Base-by-base conservation (phyloP, 2,888 invertebrate species). In the Drosophila kuntzei region DNA sequence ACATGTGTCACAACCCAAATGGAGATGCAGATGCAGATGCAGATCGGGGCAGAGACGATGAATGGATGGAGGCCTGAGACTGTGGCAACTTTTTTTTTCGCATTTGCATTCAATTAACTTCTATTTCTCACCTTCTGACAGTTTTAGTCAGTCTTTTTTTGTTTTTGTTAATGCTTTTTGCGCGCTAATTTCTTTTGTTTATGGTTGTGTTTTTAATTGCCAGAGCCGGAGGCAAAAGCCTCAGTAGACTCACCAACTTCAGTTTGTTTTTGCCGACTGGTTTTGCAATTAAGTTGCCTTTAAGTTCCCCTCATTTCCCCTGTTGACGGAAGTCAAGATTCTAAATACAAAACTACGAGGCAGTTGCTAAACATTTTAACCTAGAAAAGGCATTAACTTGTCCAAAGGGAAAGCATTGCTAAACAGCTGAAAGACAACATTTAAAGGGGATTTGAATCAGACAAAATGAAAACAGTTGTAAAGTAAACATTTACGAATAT, bases 81-180 rank as follows among this genome's bases (percentile, higher is more conserved):
- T 54, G 54, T 37, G 71, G 63, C 66, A 71, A 61, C 27, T 2
- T 29, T 39, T 36, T 65, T 65, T 79, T 66, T 66, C 68, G 70
- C 58, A 71, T 84, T 87, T 87, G 85, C 76, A 88, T 86, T 88
- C 84, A 86, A 88, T 88, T 88, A 86, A 76, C 88, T 77, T 70
- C 71, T 76, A 71, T 68, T 86, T 85, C 83, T 87, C 83, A 87
- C 82, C 77, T 85, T 79, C 74, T 68, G 70, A 43, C 44, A 51
- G 32, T 43, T 55, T 66, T 63, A 27, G 62, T 61, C 7, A 29
- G 29, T 64, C 53, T 63, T 50, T 51, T 29, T 57, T 34, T 20
- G 46, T 59, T 59, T 14, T 20, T 62, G 37, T 43, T 32, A 22
- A 14, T 43, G 54, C 43, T 60, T 51, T 51, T 60, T 46, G 29